phyloP scores from a whole-genome alignment of 2,113 vertebrate species.

The Hymenochirus boettgeri region DNA sequence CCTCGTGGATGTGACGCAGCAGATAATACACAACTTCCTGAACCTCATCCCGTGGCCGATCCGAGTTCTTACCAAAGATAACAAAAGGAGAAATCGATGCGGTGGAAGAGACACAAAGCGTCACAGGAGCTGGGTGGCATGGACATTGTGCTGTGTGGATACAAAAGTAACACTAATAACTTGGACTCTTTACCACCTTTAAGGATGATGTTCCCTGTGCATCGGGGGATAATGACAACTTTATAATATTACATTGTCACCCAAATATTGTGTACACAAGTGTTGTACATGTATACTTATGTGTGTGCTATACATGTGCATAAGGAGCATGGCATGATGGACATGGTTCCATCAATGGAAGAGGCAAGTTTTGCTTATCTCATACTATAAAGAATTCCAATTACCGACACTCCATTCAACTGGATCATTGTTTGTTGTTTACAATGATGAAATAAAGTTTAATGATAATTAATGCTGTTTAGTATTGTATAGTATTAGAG shows the following conservation, averaged over 20 bases:
- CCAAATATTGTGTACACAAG: not conserved
- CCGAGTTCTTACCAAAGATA: constrained; percentile 91
- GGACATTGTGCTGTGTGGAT: constrained; percentile 12
- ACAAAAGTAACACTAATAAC: not conserved
- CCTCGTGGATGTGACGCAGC: constrained; percentile 61
- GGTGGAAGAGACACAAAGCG: constrained; percentile 86
- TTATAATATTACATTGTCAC: not conserved
- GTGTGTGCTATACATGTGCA: no score
- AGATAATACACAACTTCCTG: constrained; percentile 81
- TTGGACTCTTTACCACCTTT: not conserved
- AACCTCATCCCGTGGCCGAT: constrained; percentile 82
- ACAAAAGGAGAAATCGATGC: constrained; percentile 74
- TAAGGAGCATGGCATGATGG: no score
- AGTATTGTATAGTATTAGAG: no score
- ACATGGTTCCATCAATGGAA: no score
- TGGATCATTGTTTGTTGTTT: no score
- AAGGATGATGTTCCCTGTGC: no score
- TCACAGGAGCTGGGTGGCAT: constrained; percentile 77
- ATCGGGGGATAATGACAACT: not conserved
- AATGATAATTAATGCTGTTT: no score
- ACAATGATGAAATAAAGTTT: no score
- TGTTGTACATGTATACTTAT: not conserved
- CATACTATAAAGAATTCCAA: no score
- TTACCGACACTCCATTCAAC: no score
- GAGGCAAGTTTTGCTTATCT: no score